Evolutionary conservation across 2,113 vertebrate species (phyloP).

Genomic region (Amphilophus citrinellus): DNA sequence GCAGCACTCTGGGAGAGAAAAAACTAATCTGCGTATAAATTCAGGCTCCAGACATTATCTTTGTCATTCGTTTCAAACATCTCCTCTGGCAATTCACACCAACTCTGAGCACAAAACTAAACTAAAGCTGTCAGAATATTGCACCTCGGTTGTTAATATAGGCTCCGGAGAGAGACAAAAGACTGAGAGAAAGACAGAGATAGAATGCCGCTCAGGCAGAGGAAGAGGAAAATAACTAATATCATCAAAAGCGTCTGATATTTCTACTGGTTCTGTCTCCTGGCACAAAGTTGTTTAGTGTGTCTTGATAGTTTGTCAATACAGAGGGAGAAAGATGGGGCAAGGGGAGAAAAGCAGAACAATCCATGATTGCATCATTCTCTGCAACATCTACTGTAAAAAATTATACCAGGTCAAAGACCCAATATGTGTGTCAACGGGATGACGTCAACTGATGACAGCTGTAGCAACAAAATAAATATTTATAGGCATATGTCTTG

Average conservation of each 20-base stretch:
- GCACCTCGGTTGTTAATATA: not conserved
- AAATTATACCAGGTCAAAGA: not conserved
- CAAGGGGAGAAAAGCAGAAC: accelerated
- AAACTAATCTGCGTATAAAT: not conserved
- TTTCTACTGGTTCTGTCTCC: not conserved
- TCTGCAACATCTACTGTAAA: not conserved
- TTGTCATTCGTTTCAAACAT: not conserved
- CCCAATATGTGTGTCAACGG: not conserved
- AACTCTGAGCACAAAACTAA: not conserved
- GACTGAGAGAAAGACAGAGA: not conserved
- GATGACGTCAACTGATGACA: not conserved
- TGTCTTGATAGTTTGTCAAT: not conserved
- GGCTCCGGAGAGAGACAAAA: not conserved
- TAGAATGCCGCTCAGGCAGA: not conserved
- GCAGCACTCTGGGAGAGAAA: not conserved
- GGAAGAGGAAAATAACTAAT: slow-evolving; percentile 5
- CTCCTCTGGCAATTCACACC: not conserved
- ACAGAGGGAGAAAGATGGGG: not conserved
- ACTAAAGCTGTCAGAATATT: slow-evolving; percentile 8
- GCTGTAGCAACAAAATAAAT: not conserved
- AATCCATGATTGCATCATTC: not conserved
- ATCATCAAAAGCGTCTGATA: slow-evolving; percentile 31
- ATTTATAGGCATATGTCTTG: not conserved
- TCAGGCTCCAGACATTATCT: not conserved
- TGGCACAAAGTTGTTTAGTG: not conserved